phyloP scores from a whole-genome alignment of 2,888 invertebrate species.

The Thymelicus acteon region DNA sequence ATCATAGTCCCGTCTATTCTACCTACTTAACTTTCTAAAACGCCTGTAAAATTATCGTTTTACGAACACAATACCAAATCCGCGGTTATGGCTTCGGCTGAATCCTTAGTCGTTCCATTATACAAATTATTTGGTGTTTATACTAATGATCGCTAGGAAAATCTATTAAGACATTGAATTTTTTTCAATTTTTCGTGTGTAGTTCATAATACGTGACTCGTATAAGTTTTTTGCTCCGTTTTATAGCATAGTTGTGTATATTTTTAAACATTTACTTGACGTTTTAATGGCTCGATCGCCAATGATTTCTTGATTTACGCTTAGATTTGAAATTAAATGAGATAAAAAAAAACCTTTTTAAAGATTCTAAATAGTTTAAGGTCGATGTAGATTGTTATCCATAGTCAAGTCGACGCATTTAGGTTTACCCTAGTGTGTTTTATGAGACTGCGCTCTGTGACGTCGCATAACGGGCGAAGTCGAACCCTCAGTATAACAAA shows the following conservation, averaged over 20 bases:
- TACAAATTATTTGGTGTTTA: conserved; percentile 20
- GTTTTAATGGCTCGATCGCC: conserved; percentile 10
- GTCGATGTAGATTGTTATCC: conserved; percentile 20
- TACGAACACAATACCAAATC: conserved; percentile 8
- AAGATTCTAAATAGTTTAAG: conserved; percentile 26
- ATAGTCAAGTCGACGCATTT: conserved; percentile 14
- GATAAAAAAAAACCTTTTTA: conserved; percentile 1
- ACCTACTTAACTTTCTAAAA: not conserved
- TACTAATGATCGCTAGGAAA: conserved; percentile 13
- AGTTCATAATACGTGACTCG: conserved; percentile 15
- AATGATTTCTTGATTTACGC: conserved; percentile 25
- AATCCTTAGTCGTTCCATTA: conserved; percentile 27
- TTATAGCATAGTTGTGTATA: conserved; percentile 28
- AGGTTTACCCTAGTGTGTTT: conserved; percentile 8
- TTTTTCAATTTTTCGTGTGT: conserved; percentile 25
- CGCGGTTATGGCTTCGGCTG: conserved; percentile 25
- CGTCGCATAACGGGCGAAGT: not conserved
- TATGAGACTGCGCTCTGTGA: not conserved
- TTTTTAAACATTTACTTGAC: conserved; percentile 26
- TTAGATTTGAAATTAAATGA: conserved; percentile 17
- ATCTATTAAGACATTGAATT: conserved; percentile 27
- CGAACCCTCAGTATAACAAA: conserved; percentile 1
- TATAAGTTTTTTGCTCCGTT: conserved; percentile 22
- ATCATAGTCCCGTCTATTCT: no score
- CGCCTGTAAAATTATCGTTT: not conserved